Evolutionary conservation across 2,888 invertebrate genomes (phyloP).

Genomic region (Pemphredon lugubris): DNA sequence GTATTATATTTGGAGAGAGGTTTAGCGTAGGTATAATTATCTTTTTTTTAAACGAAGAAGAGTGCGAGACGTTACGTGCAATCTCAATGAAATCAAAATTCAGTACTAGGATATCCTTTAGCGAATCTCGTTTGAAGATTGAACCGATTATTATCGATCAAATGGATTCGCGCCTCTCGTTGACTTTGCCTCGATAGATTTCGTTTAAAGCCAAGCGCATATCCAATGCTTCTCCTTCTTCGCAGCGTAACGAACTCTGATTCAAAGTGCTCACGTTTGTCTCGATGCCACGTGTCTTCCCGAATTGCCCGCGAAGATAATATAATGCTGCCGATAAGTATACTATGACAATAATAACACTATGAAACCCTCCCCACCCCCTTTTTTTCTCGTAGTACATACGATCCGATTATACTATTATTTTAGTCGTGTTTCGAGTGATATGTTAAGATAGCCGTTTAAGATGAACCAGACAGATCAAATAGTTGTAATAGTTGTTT

Average conservation of each 20-base stretch:
- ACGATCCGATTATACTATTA: conserved; percentile 35
- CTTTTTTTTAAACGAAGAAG: too few relatives aligned
- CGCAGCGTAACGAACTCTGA: neutral
- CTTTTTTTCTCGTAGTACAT: conserved; percentile 32
- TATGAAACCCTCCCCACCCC: conserved; percentile 29
- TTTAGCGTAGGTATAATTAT: conserved; percentile 7
- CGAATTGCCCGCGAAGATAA: conserved; percentile 30
- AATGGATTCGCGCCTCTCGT: neutral
- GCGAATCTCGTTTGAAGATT: neutral
- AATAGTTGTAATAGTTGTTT: conserved; percentile 62
- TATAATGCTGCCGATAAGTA: conserved; percentile 54
- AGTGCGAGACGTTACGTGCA: too few relatives aligned
- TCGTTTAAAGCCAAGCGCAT: too few relatives aligned
- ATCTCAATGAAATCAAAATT: too few relatives aligned
- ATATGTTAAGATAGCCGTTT: conserved; percentile 72
- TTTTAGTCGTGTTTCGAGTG: conserved; percentile 73
- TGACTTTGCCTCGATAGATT: neutral
- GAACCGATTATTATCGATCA: neutral
- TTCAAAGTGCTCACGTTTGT: conserved; percentile 45
- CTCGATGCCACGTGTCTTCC: conserved; percentile 19
- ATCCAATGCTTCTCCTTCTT: neutral
- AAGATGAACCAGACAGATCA: conserved; percentile 58
- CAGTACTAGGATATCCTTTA: too few relatives aligned
- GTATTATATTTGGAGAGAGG: conserved; percentile 6
- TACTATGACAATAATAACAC: conserved; percentile 46